These are phyloP conservation scores for Halesus radiatus DNA, from an alignment of 1,140 invertebrate genomes.

Conservation along the genomic window DNA sequence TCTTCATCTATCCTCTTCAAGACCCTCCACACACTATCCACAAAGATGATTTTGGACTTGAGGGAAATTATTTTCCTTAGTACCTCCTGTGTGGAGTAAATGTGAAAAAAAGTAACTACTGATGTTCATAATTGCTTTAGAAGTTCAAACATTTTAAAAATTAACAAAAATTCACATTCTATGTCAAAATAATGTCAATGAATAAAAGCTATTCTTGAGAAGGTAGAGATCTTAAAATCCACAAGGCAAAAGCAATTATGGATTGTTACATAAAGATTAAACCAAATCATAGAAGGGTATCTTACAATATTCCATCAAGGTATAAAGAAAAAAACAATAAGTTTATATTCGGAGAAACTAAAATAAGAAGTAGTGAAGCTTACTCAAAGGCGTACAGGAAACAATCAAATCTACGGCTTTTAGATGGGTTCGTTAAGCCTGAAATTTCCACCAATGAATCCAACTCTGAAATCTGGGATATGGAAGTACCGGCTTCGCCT, in stretches of 20 bases:
- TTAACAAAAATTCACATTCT: no score
- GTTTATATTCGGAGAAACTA: constrained; percentile 1
- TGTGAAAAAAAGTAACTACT: no score
- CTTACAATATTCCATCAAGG: not conserved
- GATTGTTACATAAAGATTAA: constrained; percentile 16
- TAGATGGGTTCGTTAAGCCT: not conserved
- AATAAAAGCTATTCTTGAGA: no score
- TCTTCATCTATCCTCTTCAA: no score
- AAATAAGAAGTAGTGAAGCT: not conserved
- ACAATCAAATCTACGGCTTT: not conserved
- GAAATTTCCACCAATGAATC: not conserved
- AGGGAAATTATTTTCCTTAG: no score
- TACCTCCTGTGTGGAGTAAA: no score
- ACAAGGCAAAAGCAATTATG: not conserved
- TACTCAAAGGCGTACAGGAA: not conserved
- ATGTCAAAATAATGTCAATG: no score
- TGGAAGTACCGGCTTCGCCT: not conserved
- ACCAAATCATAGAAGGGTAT: not conserved
- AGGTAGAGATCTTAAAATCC: no score
- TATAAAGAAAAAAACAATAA: constrained; percentile 10
- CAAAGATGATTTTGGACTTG: no score
- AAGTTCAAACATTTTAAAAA: no score
- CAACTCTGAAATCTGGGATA: constrained; percentile 17
- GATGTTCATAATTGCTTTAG: no score
- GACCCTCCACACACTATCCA: no score